Evolutionary conservation across 2,797 vertebrate genomes (phyloP).

Genomic region (Merluccius polli): DNA sequence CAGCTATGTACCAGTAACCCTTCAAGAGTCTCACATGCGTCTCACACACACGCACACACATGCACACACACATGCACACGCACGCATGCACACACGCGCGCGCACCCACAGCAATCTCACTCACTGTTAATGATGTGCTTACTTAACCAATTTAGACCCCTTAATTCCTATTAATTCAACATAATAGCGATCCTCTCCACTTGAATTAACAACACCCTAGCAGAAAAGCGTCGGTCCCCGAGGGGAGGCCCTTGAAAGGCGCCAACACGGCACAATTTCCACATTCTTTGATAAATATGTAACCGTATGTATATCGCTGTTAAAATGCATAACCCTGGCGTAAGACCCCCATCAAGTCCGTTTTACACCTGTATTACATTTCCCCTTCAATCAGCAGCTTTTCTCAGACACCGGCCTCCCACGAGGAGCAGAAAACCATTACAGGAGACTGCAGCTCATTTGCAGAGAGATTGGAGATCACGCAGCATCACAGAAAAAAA

Average conservation of each 20-base stretch:
- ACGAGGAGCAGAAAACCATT: constrained; percentile 77
- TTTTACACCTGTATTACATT: constrained; percentile 84
- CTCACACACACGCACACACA: not conserved
- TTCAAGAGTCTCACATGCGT: not conserved
- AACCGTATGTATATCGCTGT: constrained; percentile 79
- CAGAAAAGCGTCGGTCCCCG: constrained; percentile 69
- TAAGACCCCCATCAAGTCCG: constrained; percentile 81
- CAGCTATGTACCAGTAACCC: constrained; percentile 28
- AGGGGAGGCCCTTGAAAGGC: constrained; percentile 60
- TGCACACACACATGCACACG: constrained; percentile 16
- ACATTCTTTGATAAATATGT: constrained; percentile 77
- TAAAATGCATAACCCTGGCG: constrained; percentile 82
- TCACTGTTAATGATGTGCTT: constrained; percentile 80
- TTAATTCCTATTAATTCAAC: constrained; percentile 82
- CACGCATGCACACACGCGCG: constrained; percentile 50
- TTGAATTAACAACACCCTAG: constrained; percentile 74
- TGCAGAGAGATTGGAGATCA: constrained; percentile 81
- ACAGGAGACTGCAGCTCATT: constrained; percentile 76
- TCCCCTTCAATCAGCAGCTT: constrained; percentile 83
- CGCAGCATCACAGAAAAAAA: constrained; percentile 55
- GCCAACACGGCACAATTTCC: constrained; percentile 72
- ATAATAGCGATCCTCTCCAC: constrained; percentile 75
- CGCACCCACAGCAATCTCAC: constrained; percentile 53
- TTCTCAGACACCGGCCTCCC: constrained; percentile 71
- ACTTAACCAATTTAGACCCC: constrained; percentile 78